Conservation (phyloP, 2,797 vertebrate genomes). For the Eutrigla gurnardus region DNA sequence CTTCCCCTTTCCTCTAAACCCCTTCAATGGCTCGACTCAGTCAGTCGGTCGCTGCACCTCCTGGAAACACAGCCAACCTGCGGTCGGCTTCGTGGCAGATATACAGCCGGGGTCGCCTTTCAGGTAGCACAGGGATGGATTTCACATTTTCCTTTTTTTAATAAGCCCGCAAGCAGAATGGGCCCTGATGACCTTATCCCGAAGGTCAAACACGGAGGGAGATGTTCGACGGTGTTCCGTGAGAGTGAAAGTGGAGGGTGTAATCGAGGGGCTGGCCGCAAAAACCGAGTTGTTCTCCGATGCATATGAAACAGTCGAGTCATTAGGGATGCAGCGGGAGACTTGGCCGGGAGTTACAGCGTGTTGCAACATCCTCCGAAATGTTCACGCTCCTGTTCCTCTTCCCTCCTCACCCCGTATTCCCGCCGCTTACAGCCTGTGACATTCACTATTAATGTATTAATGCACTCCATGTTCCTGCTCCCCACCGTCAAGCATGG, state of each 20-base stretch:
- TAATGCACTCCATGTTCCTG: conserved; percentile 32
- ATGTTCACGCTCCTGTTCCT: conserved; percentile 46
- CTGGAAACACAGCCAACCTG: not conserved
- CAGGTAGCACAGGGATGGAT: conserved; percentile 25
- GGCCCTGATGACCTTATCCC: conserved; percentile 13
- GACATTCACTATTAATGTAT: conserved; percentile 54
- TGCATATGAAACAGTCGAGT: conserved; percentile 37
- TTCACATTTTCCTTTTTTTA: conserved; percentile 18
- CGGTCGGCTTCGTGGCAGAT: not conserved
- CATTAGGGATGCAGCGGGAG: conserved; percentile 35
- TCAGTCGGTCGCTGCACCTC: conserved; percentile 12
- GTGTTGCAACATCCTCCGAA: conserved; percentile 67
- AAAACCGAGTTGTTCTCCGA: conserved; percentile 16
- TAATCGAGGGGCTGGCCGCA: conserved; percentile 12
- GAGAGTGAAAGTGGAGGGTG: conserved; percentile 8
- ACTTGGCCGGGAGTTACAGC: conserved; percentile 52
- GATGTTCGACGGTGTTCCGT: not conserved
- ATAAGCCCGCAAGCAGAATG: not conserved
- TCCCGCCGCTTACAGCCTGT: conserved; percentile 24
- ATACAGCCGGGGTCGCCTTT: conserved; percentile 11
- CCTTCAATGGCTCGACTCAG: conserved; percentile 34
- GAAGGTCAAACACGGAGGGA: not conserved
- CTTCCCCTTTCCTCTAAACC: conserved; percentile 8
- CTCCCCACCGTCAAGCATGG: conserved; percentile 12
- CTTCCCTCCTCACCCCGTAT: conserved; percentile 23